Conservation (phyloP, 1,140 invertebrate species). For the Drosophila arizonae region DNA sequence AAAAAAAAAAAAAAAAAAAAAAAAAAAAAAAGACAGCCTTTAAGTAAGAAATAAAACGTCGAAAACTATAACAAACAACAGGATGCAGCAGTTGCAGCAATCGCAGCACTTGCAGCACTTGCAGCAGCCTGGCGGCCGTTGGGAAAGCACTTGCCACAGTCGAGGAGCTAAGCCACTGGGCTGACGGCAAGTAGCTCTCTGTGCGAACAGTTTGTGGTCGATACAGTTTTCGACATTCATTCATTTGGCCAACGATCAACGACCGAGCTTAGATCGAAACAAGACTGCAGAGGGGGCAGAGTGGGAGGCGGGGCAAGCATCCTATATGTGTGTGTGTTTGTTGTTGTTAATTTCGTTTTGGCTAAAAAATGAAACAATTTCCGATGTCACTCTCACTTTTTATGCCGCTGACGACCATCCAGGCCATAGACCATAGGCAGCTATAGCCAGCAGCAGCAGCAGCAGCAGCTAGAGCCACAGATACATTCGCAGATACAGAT, state of each 20-base stretch:
- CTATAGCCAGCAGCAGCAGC: background rate
- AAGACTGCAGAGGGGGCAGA: background rate
- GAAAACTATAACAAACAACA: conserved; percentile 78
- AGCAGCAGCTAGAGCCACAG: background rate
- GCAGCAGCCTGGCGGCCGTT: conserved; percentile 42
- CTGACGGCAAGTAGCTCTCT: conserved; percentile 27
- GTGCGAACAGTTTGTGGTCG: conserved; percentile 73
- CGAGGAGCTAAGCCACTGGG: conserved; percentile 6
- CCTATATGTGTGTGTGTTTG: conserved; percentile 21
- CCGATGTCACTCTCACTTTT: conserved; percentile 83
- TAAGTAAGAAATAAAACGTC: conserved; percentile 76
- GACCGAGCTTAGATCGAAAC: conserved; percentile 37
- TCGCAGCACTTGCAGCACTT: conserved; percentile 40
- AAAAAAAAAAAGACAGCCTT: background rate
- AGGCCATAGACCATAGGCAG: conserved; percentile 29
- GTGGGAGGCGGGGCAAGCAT: conserved; percentile 26
- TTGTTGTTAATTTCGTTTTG: conserved; percentile 69
- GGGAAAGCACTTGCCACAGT: conserved; percentile 46
- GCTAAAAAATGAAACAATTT: conserved; percentile 82
- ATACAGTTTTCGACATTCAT: conserved; percentile 82
- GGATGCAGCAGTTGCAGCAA: conserved; percentile 57
- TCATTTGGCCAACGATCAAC: conserved; percentile 68
- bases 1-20: no score
- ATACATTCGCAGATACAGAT: conserved; percentile 2
- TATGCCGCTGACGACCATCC: conserved; percentile 64